These are phyloP conservation scores for Altica lythri DNA, from an alignment of 2,888 invertebrate species.

Conservation along the genomic window DNA sequence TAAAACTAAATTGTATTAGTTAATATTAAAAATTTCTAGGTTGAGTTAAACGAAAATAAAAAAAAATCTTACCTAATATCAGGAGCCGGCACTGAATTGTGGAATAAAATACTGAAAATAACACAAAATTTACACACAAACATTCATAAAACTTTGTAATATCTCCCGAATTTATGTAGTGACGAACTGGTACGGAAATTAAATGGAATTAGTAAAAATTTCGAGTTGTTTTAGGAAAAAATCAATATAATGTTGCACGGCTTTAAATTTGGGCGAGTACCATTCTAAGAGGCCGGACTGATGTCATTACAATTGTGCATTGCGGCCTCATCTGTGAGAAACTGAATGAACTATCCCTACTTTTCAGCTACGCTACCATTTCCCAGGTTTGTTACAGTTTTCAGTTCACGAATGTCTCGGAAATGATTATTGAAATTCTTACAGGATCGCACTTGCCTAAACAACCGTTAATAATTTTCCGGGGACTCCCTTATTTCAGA, in stretches of 20 bases:
- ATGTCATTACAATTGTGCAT: slow-evolving; percentile 16
- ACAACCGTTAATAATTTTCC: no score
- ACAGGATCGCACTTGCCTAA: no score
- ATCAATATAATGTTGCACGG: slow-evolving; percentile 46
- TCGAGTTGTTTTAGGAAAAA: slow-evolving; percentile 43
- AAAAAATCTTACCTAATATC: slow-evolving; percentile 39
- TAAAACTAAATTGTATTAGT: no score
- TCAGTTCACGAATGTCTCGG: slow-evolving; percentile 4
- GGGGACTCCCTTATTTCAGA: no score
- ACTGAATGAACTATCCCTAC: slow-evolving; percentile 15
- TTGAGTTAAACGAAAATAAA: no score
- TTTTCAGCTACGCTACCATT: slow-evolving; percentile 9
- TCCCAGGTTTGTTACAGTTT: slow-evolving; percentile 16
- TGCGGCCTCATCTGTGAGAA: slow-evolving; percentile 20
- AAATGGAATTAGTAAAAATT: slow-evolving; percentile 35
- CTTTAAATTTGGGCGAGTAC: slow-evolving; percentile 49
- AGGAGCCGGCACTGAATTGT: slow-evolving; percentile 33
- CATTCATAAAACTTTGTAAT: slow-evolving; percentile 25
- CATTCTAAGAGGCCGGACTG: slow-evolving; percentile 29
- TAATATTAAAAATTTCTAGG: no score
- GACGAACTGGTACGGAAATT: slow-evolving; percentile 25
- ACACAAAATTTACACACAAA: slow-evolving; percentile 36
- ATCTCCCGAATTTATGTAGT: slow-evolving; percentile 21
- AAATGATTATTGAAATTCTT: no score
- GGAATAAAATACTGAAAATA: slow-evolving; percentile 35